Base-by-base conservation (phyloP, 2,888 invertebrate species). In the Junonia oenone region DNA sequence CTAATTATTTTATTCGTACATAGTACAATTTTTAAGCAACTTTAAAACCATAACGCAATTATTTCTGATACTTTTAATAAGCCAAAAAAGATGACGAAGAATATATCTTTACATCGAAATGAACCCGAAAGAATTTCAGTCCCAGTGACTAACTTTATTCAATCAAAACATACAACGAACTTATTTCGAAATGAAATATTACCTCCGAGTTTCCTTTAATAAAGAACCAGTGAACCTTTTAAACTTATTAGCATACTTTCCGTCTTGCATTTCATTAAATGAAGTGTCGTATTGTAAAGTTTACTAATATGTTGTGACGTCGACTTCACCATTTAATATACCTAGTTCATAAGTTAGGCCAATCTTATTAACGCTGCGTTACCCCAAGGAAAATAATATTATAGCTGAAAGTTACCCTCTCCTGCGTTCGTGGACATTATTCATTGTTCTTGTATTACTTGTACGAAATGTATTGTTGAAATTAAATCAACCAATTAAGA, bases 271-370 rank as follows among this genome's bases (percentile, higher is more conserved):
- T 46, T 48, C 31, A 48, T 51, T 58, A 47, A 49, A 35, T 58
- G 37, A 53, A 38, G 22, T 46, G 26, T 14, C 46, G 29, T 35
- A 56, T 43, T 56, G 22, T 49, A 46, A 33, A 50, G 31, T 22
- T 45, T 27, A 57, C 43, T 56, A 47, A 56, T 57, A 45, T 55
- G 46, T 45, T 49, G 48, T 45, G 57, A 59, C 57, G 51, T 57
- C 14, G 54, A 51, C 45, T 59, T 51, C 29, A 40, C 27, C 51
- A 35, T 58, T 55, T 48, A 51, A 50, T 53, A 46, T 40, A 47
- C 46, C 40, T 51, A 49, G 31, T 49, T 38, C 49, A 47, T 37
- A 47, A 31, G 35, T 50, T 54, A 48, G 29, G 31, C 50, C 51
- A 27, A 51, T 51, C 40, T 47, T 58, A 55, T 58, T 60, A 49